These are phyloP conservation scores for Turdus rufiventris DNA, from an alignment of 2,113 vertebrate genomes.

Conservation along the genomic window DNA sequence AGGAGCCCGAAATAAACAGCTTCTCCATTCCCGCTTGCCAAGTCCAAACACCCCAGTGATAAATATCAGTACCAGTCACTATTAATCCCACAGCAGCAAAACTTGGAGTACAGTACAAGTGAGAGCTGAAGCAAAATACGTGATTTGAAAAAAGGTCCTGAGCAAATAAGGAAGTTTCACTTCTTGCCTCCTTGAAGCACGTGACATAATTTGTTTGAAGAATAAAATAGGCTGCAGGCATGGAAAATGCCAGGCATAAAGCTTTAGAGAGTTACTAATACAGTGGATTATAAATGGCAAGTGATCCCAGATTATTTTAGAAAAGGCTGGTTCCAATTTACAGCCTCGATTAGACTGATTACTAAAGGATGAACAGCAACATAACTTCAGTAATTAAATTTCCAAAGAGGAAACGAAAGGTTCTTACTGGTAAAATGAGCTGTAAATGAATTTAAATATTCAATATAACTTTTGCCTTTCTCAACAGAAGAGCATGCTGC, in stretches of 20 bases:
- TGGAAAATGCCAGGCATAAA: conserved; percentile 31
- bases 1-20: not conserved
- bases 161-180: conserved; percentile 39
- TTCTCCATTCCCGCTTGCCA: not conserved
- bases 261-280: not conserved
- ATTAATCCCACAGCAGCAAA: not conserved
- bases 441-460: not conserved
- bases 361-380: not conserved
- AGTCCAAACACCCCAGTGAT: not conserved
- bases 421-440: not conserved
- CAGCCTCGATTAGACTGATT: not conserved
- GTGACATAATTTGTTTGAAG: not conserved
- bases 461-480: not conserved
- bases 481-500: not conserved
- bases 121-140: not conserved
- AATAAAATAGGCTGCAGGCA: conserved; percentile 3
- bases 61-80: not conserved
- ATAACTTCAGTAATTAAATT: conserved; percentile 8
- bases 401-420: not conserved
- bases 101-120: not conserved
- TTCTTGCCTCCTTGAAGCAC: not conserved
- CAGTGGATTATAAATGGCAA: not conserved
- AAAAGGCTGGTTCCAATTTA: not conserved
- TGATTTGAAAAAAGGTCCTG: not conserved
- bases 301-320: not conserved